Conservation (phyloP, 2,888 invertebrate species). For the Aleiodes leptofemur region DNA sequence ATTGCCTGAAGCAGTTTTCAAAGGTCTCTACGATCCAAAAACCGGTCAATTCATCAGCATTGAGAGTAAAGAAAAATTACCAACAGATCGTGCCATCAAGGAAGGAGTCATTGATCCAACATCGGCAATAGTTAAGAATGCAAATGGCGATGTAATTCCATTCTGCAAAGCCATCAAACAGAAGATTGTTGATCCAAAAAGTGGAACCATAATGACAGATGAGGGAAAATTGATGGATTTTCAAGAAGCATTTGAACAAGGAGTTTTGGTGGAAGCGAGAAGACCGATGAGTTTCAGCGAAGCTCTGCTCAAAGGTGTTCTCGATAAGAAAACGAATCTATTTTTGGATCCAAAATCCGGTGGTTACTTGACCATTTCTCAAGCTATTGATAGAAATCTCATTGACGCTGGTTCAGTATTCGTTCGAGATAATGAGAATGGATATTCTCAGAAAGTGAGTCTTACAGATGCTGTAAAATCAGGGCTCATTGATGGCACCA, state of each 20-base stretch:
- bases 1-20: conserved; percentile 92
- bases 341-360: conserved; percentile 91
- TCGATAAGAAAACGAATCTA: conserved; percentile 85
- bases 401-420: conserved; percentile 91
- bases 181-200: conserved; percentile 85
- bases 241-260: conserved; percentile 90
- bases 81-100: conserved; percentile 89
- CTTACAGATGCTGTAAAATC: conserved; percentile 86
- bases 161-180: conserved; percentile 89
- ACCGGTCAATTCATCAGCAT: conserved; percentile 90
- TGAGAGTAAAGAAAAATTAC: conserved; percentile 86
- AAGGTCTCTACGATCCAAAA: conserved; percentile 91
- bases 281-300: conserved; percentile 89
- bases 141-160: conserved; percentile 84
- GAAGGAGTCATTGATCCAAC: conserved; percentile 90
- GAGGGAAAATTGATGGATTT: conserved; percentile 83
- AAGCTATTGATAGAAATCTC: conserved; percentile 88
- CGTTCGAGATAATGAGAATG: conserved; percentile 86
- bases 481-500: conserved; percentile 84
- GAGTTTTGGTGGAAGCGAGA: conserved; percentile 87
- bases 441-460: conserved; percentile 86
- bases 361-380: conserved; percentile 85
- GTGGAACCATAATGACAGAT: conserved; percentile 82
- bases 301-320: conserved; percentile 88
- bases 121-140: conserved; percentile 88